Percentiles rank a stretch among this genome's conserved stretches.
phyloP scores from a whole-genome alignment of 23 tunicate genomes.

The Trididemnum nubilum region DNA sequence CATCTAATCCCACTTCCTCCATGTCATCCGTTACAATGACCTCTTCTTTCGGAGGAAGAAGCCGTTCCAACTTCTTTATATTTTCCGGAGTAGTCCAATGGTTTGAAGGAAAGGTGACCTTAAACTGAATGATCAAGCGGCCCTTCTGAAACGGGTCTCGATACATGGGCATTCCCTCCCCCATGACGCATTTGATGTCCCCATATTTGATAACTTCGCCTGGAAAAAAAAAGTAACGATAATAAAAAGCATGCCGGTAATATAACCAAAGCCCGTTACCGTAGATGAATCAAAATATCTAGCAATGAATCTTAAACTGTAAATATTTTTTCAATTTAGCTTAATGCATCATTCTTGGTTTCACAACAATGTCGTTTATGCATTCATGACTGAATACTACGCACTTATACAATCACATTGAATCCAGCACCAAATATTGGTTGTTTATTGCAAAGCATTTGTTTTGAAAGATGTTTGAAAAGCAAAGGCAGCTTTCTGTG shows the following conservation, averaged over 20 bases:
- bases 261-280: not conserved
- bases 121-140: slow-evolving; percentile 80
- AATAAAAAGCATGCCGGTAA: no score
- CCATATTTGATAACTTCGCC: slow-evolving; percentile 86
- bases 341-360: not conserved
- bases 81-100: slow-evolving; percentile 70
- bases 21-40: slow-evolving; percentile 73
- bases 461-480: no score
- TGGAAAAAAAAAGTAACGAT: not conserved
- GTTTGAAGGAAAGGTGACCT: slow-evolving; percentile 71
- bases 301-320: not conserved
- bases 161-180: slow-evolving; percentile 97
- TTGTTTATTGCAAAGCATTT: no score
- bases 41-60: slow-evolving; percentile 81
- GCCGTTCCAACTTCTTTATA: slow-evolving; percentile 55
- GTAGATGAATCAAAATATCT: not conserved
- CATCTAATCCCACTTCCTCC: slow-evolving; percentile 83
- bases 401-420: no score
- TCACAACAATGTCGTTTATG: no score
- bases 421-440: no score
- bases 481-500: no score
- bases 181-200: slow-evolving; percentile 82
- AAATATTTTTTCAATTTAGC: no score
- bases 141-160: slow-evolving; percentile 97
- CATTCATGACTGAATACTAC: no score